These are phyloP conservation scores for Onthophagus taurus DNA, from an alignment of 1,140 invertebrate genomes.

Conservation along the genomic window DNA sequence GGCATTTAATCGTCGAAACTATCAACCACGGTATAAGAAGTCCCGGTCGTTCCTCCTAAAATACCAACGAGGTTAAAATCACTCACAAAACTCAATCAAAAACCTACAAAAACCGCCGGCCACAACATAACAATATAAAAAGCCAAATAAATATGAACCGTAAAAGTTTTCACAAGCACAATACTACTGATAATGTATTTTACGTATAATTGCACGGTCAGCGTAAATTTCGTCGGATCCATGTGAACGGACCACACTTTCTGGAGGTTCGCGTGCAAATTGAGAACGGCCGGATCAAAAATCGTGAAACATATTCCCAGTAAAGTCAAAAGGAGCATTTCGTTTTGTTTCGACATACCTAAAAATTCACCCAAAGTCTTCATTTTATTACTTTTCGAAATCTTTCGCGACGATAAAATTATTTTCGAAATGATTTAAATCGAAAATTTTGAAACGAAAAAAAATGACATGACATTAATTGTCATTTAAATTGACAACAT, in stretches of 20 bases:
- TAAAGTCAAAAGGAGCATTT: constrained; percentile 16
- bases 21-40: constrained; percentile 12
- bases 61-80: background rate
- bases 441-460: too few relatives aligned
- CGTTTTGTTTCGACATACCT: constrained; percentile 17
- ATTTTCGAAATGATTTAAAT: too few relatives aligned
- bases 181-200: constrained; percentile 17
- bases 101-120: constrained; percentile 21
- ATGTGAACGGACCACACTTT: constrained; percentile 14
- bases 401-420: too few relatives aligned
- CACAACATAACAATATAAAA: constrained; percentile 22
- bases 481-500: too few relatives aligned
- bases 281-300: constrained; percentile 19
- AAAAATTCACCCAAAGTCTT: constrained; percentile 13
- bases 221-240: constrained; percentile 12
- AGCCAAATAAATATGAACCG: constrained; percentile 20
- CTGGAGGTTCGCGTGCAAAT: constrained; percentile 13
- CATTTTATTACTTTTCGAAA: constrained; percentile 12
- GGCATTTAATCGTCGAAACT: constrained; percentile 10
- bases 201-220: constrained; percentile 13
- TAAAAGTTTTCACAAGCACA: constrained; percentile 17
- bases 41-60: constrained; percentile 12
- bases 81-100: background rate
- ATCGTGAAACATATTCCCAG: constrained; percentile 18
- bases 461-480: too few relatives aligned